phyloP scores from a whole-genome alignment of 2,113 vertebrate species.

The Hymenochirus boettgeri region DNA sequence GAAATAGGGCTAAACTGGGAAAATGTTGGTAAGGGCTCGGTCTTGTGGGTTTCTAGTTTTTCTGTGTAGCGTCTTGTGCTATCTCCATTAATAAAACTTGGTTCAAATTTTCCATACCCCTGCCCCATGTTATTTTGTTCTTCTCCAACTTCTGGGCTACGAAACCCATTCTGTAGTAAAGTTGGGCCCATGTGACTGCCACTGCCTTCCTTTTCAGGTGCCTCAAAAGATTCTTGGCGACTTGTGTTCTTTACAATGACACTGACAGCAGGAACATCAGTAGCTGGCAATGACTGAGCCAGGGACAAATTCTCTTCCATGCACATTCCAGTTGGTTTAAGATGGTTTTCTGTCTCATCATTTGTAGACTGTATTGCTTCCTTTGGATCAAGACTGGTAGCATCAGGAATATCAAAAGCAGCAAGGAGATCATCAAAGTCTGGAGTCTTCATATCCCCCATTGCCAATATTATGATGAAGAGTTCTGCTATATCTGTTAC shows the following conservation, averaged over 20 bases:
- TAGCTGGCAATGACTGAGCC: conserved; percentile 61
- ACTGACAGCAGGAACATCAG: conserved; percentile 81
- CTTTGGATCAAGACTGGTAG: conserved; percentile 89
- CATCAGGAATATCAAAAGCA: conserved; percentile 97
- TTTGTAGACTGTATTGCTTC: conserved; percentile 79
- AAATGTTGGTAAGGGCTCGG: conserved; percentile 71
- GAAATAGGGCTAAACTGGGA: conserved; percentile 87
- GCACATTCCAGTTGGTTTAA: conserved; percentile 77
- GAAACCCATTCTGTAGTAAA: conserved; percentile 82
- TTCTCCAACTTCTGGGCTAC: conserved; percentile 57
- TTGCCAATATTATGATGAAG: conserved; percentile 54
- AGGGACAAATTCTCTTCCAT: conserved; percentile 71
- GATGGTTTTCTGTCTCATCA: conserved; percentile 78
- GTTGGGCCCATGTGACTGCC: conserved; percentile 60
- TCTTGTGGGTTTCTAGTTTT: conserved; percentile 67
- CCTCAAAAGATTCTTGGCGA: conserved; percentile 81
- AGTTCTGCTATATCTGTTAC: conserved; percentile 59
- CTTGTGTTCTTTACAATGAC: conserved; percentile 95
- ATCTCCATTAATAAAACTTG: conserved; percentile 79
- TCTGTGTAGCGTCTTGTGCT: conserved; percentile 63
- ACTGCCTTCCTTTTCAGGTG: conserved; percentile 66
- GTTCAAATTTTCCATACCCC: conserved; percentile 75
- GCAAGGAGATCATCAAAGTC: conserved; percentile 97
- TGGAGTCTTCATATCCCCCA: conserved; percentile 99
- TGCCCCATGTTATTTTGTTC: conserved; percentile 60